A percentile compares a stretch with the other conserved stretches of the same genome.
phyloP scores from a whole-genome alignment of 2,113 vertebrate species.

The Ciconia stormi region DNA sequence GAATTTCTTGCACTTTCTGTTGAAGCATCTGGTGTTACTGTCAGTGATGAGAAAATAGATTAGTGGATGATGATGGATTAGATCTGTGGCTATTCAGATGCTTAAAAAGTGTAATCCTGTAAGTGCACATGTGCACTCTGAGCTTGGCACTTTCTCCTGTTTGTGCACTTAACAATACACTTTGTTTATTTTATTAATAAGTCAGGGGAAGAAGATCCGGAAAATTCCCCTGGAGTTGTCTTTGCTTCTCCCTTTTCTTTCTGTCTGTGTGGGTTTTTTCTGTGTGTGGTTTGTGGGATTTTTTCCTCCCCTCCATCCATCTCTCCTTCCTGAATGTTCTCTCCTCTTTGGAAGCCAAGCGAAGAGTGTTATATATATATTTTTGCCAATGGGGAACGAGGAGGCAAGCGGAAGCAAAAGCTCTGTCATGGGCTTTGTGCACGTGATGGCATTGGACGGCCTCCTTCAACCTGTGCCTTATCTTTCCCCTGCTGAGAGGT shows the following conservation, averaged over 20 bases:
- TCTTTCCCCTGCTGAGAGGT: not conserved
- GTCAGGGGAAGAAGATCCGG: not conserved
- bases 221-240: not conserved
- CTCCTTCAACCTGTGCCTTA: not conserved
- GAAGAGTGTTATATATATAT: not conserved
- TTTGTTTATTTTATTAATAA: not conserved
- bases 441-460: not conserved
- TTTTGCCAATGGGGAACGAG: not conserved
- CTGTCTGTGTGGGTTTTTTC: not conserved
- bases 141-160: not conserved
- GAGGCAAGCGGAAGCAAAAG: not conserved
- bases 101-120: not conserved
- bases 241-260: not conserved
- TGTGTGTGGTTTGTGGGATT: not conserved
- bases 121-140: not conserved
- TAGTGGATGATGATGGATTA: slow-evolving; percentile 21
- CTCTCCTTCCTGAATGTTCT: not conserved
- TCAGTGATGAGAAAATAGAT: slow-evolving; percentile 14
- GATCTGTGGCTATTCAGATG: not conserved
- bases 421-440: not conserved
- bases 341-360: not conserved
- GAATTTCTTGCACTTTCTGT: slow-evolving; percentile 23
- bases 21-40: slow-evolving; percentile 22
- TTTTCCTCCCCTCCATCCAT: not conserved
- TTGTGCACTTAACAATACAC: not conserved